Conservation (phyloP, 2,113 vertebrate genomes). For the Albula goreensis region DNA sequence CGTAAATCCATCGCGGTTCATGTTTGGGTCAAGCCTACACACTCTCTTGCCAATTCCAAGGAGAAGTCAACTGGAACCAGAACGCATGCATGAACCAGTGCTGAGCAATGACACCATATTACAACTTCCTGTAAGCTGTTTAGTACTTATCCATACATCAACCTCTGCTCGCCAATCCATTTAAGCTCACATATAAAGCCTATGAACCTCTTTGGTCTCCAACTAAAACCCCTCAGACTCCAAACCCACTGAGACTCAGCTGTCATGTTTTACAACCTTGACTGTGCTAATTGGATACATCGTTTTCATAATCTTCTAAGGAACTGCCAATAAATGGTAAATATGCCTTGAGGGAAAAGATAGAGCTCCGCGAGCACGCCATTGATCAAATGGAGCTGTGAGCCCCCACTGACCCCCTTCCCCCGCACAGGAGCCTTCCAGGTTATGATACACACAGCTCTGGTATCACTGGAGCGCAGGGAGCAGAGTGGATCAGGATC, state of each 20-base stretch:
- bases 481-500: constrained; percentile 24
- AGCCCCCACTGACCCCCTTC: neutral
- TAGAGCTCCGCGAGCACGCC: neutral
- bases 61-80: neutral
- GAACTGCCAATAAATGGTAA: neutral
- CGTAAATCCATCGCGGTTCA: neutral
- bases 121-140: neutral
- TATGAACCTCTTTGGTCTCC: neutral
- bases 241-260: neutral
- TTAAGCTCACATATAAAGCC: neutral
- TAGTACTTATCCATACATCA: neutral
- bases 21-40: neutral
- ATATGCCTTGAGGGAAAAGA: neutral
- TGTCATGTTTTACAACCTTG: neutral
- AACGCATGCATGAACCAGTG: neutral
- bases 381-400: neutral
- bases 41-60: neutral
- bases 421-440: constrained; percentile 1
- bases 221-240: neutral
- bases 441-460: neutral
- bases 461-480: neutral
- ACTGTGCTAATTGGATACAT: neutral
- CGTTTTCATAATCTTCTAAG: neutral
- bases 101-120: neutral
- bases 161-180: neutral